Evolutionary conservation across 2,797 vertebrate species (phyloP), one percentile per base, ranked within the genome.

Genomic region (Nyctalus aviator): DNA sequence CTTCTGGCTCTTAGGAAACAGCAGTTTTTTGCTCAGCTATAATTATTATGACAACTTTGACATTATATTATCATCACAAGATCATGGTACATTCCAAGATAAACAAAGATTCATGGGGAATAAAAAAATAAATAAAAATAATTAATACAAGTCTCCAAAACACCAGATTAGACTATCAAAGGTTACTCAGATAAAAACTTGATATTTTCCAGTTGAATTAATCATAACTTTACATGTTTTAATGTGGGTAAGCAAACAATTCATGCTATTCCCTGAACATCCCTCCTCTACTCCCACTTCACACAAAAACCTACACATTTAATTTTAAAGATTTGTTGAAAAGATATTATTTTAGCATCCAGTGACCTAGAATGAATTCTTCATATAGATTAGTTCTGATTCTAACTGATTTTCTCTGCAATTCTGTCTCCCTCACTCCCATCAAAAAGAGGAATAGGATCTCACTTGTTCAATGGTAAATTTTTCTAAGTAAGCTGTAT

Each of bases 41-140:
- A 97, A 97, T 96, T 41, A 62, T 18, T 96, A 84, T 95, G 96
- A 77, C 59, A 78, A 81, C 7, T 92, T 37, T 15, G 78, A 88
- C 35, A 78, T 92, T 96, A 96, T 37, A 25, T 64, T 96, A 95
- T 82, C 82, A 94, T 96, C 94, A 84, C 14, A 72, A 90, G 77
- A 91, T 93, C 88, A 75, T 35, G 85, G 83, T 92, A 81, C 77
- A 88, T 30, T 93, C 88, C 91, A 87, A 96, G 84, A 30, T 50
- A 68, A 97, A 93, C 32, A 69, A 68, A 55, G 46, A 93, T 90
- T 89, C 69, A 77, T 10, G 1, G 64, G 44, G 14, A 90, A 84
- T 76, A 77, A 93, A 94, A 93, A 91, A 41, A 41, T 41, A 41
- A 41, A 41, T n/a, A 37, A 37, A 91, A 37, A 13, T 18, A 95